These are phyloP conservation scores for Mechanitis mazaeus DNA, from an alignment of 2,888 invertebrate genomes.

Conservation along the genomic window DNA sequence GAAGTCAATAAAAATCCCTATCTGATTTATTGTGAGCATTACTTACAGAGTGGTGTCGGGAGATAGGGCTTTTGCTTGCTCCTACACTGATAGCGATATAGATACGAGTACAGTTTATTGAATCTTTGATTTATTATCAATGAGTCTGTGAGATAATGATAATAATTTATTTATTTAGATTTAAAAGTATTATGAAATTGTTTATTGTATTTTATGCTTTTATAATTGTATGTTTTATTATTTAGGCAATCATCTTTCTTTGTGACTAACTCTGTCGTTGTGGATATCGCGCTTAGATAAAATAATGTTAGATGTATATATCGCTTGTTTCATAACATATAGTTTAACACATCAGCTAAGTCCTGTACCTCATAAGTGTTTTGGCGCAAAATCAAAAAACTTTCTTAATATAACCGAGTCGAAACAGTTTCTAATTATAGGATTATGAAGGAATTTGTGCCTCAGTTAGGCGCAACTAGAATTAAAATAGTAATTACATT, in stretches of 20 bases:
- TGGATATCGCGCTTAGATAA: too few species aligned
- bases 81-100: constrained; percentile 25
- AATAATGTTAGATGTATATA: background rate
- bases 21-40: constrained; percentile 53
- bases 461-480: constrained; percentile 25
- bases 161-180: too few species aligned
- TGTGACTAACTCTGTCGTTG: too few species aligned
- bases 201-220: too few species aligned
- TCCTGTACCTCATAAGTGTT: constrained; percentile 25
- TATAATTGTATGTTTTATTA: too few species aligned
- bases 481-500: constrained; percentile 30
- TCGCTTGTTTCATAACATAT: background rate
- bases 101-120: constrained; percentile 1
- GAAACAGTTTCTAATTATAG: constrained; percentile 30
- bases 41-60: constrained; percentile 31
- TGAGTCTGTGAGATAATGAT: too few species aligned
- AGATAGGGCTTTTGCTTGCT: constrained; percentile 29
- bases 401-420: constrained; percentile 30
- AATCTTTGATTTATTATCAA: too few species aligned
- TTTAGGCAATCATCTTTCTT: too few species aligned
- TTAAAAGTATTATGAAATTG: too few species aligned
- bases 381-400: constrained; percentile 27
- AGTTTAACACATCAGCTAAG: constrained; percentile 6
- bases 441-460: constrained; percentile 28
- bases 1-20: constrained; percentile 48